phyloP scores from a whole-genome alignment of 2,797 vertebrate genomes.

The Falco novaeseelandiae region DNA sequence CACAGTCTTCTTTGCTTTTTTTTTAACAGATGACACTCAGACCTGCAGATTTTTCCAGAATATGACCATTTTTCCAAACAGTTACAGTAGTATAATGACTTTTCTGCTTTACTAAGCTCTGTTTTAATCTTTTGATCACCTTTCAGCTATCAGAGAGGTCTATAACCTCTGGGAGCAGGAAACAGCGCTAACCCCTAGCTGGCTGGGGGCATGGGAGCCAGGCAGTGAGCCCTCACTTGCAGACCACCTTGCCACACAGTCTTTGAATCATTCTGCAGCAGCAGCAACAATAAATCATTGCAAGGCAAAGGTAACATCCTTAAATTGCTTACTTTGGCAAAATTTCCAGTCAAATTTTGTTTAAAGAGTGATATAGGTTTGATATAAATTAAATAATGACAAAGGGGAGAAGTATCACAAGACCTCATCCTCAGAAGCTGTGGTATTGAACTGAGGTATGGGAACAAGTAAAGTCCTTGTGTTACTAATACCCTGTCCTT shows the following conservation, averaged over 20 bases:
- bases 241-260: not conserved
- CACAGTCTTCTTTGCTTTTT: not conserved
- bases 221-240: not conserved
- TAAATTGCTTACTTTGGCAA: not conserved
- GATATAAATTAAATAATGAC: not conserved
- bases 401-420: not conserved
- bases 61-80: not conserved
- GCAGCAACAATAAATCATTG: not conserved
- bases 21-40: not conserved
- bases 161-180: not conserved
- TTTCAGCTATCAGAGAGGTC: not conserved
- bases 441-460: not conserved
- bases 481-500: not conserved
- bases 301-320: not conserved
- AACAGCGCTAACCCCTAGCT: not conserved
- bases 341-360: not conserved
- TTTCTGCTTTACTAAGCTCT: not conserved
- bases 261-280: not conserved
- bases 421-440: not conserved
- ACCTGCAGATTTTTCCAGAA: not conserved
- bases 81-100: not conserved
- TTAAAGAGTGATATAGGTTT: not conserved
- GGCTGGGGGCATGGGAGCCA: fast-evolving
- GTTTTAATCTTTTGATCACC: not conserved
- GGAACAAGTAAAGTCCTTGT: not conserved